phyloP scores from a whole-genome alignment of 92 coral and sea anemone genomes.

The Siderastrea radians region DNA sequence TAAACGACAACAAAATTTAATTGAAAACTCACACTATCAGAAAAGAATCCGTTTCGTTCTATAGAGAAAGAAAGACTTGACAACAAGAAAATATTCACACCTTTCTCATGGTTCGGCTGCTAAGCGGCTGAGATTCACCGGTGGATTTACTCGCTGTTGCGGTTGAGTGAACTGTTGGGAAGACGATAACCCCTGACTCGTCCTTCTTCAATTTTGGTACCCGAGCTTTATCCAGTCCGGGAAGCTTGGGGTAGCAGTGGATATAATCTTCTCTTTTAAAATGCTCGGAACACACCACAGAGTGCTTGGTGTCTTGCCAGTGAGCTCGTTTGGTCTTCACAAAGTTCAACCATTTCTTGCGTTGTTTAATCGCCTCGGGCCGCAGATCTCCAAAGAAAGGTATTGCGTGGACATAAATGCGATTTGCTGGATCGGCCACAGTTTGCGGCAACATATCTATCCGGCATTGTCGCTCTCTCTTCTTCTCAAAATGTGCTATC shows the following conservation, averaged over 20 bases:
- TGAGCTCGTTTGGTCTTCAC: constrained; percentile 1
- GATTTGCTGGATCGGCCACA: neutral
- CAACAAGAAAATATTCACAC: constrained; percentile 16
- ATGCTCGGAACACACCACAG: constrained; percentile 2
- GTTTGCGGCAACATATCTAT: neutral
- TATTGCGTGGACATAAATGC: constrained; percentile 5
- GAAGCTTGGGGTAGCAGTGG: neutral
- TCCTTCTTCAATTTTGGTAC: neutral
- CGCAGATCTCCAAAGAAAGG: neutral
- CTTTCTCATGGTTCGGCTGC: neutral
- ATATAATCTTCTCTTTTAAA: neutral
- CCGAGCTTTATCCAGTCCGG: neutral
- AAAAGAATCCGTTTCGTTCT: too few species aligned
- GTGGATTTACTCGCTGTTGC: too few species aligned
- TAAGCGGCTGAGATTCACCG: neutral
- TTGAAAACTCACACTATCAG: too few species aligned
- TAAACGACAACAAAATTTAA: too few species aligned
- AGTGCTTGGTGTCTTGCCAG: neutral
- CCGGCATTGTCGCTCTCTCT: too few species aligned
- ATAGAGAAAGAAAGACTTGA: too few species aligned
- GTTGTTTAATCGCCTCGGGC: neutral
- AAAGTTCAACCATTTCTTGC: constrained; percentile 5
- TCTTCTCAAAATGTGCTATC: too few species aligned
- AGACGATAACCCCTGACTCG: neutral
- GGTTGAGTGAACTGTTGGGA: neutral